These are phyloP conservation scores for Phaedon cochleariae DNA, from an alignment of 2,888 invertebrate species.

Conservation along the genomic window DNA sequence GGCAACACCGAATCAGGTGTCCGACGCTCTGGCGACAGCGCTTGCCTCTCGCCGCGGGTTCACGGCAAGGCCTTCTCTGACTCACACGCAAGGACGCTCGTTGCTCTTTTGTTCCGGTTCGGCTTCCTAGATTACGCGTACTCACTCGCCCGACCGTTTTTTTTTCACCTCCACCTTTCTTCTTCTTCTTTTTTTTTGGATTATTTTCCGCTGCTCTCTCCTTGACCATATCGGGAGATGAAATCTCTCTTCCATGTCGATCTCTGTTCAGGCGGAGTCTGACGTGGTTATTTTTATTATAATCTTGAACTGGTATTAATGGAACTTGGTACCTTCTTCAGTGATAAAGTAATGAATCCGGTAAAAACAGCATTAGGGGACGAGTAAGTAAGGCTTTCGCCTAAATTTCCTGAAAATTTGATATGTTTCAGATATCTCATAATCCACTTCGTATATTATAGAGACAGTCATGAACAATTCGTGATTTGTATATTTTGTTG, in stretches of 20 bases:
- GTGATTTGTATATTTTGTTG: no score
- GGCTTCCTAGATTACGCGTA: constrained; percentile 36
- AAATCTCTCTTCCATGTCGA: not conserved
- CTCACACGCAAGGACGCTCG: constrained; percentile 59
- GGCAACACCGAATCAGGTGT: constrained; percentile 34
- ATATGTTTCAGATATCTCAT: no score
- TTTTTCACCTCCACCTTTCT: not conserved
- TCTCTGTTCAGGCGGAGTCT: no score
- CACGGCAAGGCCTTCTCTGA: constrained; percentile 58
- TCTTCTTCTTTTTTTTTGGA: not conserved
- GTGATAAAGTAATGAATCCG: no score
- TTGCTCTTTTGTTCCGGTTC: constrained; percentile 57
- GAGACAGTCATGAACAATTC: no score
- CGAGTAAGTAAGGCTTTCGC: no score
- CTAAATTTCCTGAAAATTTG: no score
- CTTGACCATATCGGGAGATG: not conserved
- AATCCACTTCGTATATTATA: no score
- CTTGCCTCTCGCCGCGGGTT: constrained; percentile 17
- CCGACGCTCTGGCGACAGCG: constrained; percentile 25
- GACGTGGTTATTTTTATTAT: no score
- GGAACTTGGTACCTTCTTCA: no score
- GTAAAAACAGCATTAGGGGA: no score
- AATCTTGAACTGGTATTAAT: no score
- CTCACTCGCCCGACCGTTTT: not conserved
- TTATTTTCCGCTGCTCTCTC: constrained; percentile 3